Evolutionary conservation across 2,113 vertebrate genomes (phyloP).

Genomic region (Pungitius pungitius): DNA sequence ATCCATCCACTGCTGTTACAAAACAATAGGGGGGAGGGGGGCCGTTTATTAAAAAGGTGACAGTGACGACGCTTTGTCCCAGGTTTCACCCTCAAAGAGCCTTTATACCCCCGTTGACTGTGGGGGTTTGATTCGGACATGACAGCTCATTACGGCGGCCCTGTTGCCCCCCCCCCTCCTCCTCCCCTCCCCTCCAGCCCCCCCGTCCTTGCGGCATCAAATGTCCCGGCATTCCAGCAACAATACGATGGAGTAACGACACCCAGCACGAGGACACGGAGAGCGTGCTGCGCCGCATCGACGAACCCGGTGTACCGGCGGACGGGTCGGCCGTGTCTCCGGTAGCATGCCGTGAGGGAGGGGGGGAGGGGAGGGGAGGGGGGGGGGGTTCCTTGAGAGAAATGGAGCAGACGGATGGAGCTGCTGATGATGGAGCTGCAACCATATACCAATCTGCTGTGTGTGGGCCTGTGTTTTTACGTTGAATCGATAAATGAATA

Average conservation of each 20-base stretch:
- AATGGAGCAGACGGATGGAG: slow-evolving; percentile 25
- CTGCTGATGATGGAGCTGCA: slow-evolving; percentile 21
- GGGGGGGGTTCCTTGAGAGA: slow-evolving; percentile 41
- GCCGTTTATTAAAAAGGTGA: not conserved
- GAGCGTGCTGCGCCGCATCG: no score
- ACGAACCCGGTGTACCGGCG: not conserved
- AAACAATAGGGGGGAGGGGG: no score
- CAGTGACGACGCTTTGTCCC: slow-evolving; percentile 5
- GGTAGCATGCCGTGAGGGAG: slow-evolving; percentile 33
- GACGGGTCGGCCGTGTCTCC: slow-evolving; percentile 58
- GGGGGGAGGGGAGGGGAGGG: not conserved
- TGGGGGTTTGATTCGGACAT: slow-evolving; percentile 33
- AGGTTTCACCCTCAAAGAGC: not conserved
- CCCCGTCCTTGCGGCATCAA: slow-evolving; percentile 27
- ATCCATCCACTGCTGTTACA: not conserved
- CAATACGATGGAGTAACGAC: slow-evolving; percentile 53
- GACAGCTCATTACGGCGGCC: slow-evolving; percentile 54
- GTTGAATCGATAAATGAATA: not conserved
- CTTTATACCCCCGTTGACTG: slow-evolving; percentile 10
- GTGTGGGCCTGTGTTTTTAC: not conserved
- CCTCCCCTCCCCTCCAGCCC: not conserved
- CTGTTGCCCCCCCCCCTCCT: not conserved
- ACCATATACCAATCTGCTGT: not conserved
- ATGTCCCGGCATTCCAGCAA: slow-evolving; percentile 22
- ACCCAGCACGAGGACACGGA: slow-evolving; percentile 21